A percentile compares a stretch with the other conserved stretches of the same genome.
These are phyloP conservation scores for Malurus cyaneus DNA, from an alignment of 2,113 vertebrate genomes.

Conservation along the genomic window DNA sequence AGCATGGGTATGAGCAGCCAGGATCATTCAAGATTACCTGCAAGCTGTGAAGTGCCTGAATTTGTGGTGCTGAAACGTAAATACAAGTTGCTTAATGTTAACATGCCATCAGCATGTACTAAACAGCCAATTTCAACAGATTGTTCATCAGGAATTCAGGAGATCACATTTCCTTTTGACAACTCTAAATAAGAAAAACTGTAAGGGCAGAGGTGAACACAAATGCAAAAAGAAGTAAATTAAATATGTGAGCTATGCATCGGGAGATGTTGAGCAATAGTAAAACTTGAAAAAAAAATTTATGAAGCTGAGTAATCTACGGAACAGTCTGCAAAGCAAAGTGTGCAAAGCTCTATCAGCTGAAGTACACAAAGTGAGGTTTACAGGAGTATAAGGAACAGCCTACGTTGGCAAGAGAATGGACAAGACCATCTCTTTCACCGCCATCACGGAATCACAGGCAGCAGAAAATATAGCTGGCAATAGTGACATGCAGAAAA, in stretches of 20 bases:
- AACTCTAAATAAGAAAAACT: background rate
- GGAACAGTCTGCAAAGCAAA: background rate
- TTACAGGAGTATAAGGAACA: background rate
- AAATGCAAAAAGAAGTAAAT: background rate
- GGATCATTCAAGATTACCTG: background rate
- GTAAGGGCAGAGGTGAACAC: background rate
- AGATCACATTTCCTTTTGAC: background rate
- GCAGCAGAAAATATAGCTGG: background rate
- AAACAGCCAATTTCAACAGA: background rate
- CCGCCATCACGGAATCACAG: accelerated
- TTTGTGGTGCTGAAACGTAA: background rate
- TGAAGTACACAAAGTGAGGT: background rate
- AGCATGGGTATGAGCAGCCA: accelerated
- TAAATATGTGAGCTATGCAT: background rate
- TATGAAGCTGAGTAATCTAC: background rate
- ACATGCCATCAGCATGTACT: background rate
- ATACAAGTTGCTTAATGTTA: background rate
- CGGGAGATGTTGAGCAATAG: background rate
- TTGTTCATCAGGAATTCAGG: background rate
- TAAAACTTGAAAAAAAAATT: background rate
- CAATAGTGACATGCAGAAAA: background rate
- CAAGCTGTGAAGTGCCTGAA: background rate
- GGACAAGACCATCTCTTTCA: background rate
- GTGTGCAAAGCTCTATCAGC: background rate
- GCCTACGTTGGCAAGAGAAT: accelerated